phyloP scores from a whole-genome alignment of 2,113 vertebrate species.

The Spheniscus mendiculus region DNA sequence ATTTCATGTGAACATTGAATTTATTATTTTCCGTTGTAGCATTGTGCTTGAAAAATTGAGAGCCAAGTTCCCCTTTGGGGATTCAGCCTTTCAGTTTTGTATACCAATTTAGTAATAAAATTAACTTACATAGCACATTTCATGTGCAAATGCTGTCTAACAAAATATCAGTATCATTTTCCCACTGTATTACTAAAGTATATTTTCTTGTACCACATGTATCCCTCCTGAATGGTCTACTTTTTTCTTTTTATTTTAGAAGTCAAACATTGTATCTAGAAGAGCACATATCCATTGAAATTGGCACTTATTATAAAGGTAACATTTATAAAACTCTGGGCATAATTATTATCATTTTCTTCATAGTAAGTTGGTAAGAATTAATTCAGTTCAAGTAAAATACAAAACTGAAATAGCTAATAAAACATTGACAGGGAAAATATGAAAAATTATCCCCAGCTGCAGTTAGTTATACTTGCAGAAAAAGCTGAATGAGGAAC shows the following conservation, averaged over 20 bases:
- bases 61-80: not conserved
- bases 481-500: conserved; percentile 26
- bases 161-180: not conserved
- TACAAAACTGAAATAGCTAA: not conserved
- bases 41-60: not conserved
- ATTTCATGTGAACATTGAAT: not conserved
- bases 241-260: not conserved
- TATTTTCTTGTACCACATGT: not conserved
- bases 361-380: not conserved
- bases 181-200: not conserved
- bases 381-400: conserved; percentile 24
- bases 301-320: not conserved
- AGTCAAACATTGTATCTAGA: not conserved
- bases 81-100: not conserved
- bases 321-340: not conserved
- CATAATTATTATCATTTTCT: not conserved
- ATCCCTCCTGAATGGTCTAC: not conserved
- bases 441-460: not conserved
- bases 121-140: not conserved
- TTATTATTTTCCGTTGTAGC: not conserved
- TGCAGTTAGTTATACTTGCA: not conserved
- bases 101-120: conserved; percentile 16
- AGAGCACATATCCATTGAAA: not conserved
- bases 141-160: not conserved
- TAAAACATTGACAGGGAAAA: not conserved